Percentiles rank a stretch among this genome's conserved stretches.
Conservation (phyloP, 2,888 invertebrate genomes). For the Cantharis nigra region DNA sequence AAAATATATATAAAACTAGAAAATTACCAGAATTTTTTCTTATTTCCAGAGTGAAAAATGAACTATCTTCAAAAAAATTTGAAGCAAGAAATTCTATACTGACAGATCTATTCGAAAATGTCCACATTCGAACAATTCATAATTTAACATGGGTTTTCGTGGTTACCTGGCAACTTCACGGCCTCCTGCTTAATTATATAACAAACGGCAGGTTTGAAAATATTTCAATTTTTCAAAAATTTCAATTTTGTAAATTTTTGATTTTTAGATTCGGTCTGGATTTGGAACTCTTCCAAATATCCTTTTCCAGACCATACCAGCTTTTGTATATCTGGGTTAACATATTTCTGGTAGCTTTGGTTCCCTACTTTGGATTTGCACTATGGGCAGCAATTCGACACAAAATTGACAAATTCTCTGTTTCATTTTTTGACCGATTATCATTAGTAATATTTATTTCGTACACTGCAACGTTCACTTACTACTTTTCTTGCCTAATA, state of each 20-base stretch:
- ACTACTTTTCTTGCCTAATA: background rate
- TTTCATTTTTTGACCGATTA: background rate
- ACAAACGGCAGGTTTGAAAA: background rate
- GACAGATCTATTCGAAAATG: background rate
- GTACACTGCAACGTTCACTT: background rate
- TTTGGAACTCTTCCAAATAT: background rate
- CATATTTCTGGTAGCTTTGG: background rate
- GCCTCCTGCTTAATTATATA: background rate
- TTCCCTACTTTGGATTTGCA: background rate
- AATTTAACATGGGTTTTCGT: background rate
- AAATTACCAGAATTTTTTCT: no score
- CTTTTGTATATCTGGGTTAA: background rate
- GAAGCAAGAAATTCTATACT: background rate
- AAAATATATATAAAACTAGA: no score
- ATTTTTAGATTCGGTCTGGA: background rate
- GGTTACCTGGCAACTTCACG: background rate
- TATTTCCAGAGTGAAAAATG: background rate
- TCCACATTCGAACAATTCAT: background rate
- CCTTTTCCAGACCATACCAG: background rate
- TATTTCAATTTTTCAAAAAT: background rate
- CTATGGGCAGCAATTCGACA: background rate
- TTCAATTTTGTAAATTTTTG: background rate
- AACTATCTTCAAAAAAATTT: background rate
- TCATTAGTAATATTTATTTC: background rate
- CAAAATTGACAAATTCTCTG: background rate